Base-by-base conservation (phyloP, 2,888 invertebrate species). In the Amphiduros pacificus region DNA sequence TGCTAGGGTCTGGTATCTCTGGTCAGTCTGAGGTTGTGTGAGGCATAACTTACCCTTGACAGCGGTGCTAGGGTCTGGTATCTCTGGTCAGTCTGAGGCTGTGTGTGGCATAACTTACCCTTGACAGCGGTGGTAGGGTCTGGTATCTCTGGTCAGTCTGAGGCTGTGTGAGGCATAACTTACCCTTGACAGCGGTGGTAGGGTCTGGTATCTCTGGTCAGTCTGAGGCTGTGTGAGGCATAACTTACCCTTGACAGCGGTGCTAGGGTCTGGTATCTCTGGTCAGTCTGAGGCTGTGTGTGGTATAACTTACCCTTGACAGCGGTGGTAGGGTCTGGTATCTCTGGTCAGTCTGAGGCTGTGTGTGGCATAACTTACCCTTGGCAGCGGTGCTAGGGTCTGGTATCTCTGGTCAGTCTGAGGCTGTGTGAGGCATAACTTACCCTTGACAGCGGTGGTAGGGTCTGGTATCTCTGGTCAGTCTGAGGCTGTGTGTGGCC, bases 1-100 rank as follows among this genome's bases (percentile, higher is more conserved):
- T 54, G 40, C 36, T 49, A 1, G 64, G 59, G 54, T 65, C 62
- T 26, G 80, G 80, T 1, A 72, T 67, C 20, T 66, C 57, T 0
- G 78, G 80, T 3, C 77, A 75, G 62, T 73, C 73, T 26, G 63
- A 17, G 1, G 74, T n/a, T n/a, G n/a, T n/a, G n/a, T n/a, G n/a
- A n/a, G n/a, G n/a, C n/a, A n/a, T n/a, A n/a, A n/a, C n/a, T n/a
- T n/a, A n/a, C n/a, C n/a, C n/a, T n/a, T n/a, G n/a, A n/a, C n/a
- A n/a, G n/a, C n/a, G n/a, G n/a, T n/a, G n/a, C n/a, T n/a, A n/a
- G n/a, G n/a, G n/a, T n/a, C n/a, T n/a, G n/a, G n/a, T n/a, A n/a
- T n/a, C n/a, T n/a, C n/a, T n/a, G n/a, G n/a, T n/a, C n/a, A n/a
- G n/a, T n/a, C n/a, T n/a, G n/a, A n/a, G n/a, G n/a, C n/a, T n/a